phyloP scores from a whole-genome alignment of 2,113 vertebrate species.

The Peromyscus leucopus region DNA sequence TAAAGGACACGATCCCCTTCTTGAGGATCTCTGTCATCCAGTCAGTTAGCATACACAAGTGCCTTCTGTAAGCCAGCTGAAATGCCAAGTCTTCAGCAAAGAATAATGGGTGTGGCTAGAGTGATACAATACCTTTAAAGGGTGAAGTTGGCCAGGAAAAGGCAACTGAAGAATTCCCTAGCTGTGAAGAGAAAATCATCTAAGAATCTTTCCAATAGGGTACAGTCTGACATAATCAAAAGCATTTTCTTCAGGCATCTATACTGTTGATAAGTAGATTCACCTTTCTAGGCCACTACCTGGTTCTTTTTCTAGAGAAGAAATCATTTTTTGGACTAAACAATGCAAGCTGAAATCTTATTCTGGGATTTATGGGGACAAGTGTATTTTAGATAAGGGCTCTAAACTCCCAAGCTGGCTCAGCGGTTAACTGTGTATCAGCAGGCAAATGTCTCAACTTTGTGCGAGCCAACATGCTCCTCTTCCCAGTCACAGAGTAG shows the following conservation, averaged over 20 bases:
- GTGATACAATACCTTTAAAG: background rate
- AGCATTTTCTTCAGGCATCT: background rate
- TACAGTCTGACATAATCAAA: conserved; percentile 15
- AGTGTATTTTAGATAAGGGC: conserved; percentile 19
- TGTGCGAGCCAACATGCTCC: background rate
- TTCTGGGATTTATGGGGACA: background rate
- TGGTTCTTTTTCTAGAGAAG: conserved; percentile 2
- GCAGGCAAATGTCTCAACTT: background rate
- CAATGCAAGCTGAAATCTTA: background rate
- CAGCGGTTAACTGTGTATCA: background rate
- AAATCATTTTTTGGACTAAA: background rate
- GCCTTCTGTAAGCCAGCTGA: background rate
- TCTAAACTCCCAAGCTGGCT: conserved; percentile 46
- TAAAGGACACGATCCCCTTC: background rate
- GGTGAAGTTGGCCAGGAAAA: background rate
- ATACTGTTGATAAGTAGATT: background rate
- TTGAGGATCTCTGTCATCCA: background rate
- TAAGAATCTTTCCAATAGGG: conserved; percentile 10
- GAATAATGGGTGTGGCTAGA: background rate
- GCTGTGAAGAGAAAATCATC: background rate
- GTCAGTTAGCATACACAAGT: too few species aligned
- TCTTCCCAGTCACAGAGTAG: background rate
- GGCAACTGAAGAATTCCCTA: background rate
- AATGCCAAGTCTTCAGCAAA: background rate
- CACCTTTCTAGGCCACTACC: background rate